phyloP scores from a whole-genome alignment of 2,797 vertebrate species.

The Pampus argenteus region DNA sequence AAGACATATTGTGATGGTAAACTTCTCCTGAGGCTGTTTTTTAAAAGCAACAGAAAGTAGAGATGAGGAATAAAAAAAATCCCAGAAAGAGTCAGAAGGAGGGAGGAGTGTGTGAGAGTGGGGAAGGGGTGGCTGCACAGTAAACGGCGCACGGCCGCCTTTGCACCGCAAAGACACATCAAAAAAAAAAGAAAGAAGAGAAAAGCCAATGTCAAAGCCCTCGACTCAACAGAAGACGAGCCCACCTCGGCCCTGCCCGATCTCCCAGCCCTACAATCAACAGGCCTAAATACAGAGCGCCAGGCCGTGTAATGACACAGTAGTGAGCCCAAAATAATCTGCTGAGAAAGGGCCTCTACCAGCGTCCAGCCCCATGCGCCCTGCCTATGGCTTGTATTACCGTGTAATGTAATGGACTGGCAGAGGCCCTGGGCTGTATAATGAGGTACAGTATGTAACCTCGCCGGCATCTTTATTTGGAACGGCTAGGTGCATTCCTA shows the following conservation, averaged over 20 bases:
- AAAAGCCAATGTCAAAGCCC: conserved; percentile 48
- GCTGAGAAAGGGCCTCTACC: conserved; percentile 76
- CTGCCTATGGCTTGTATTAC: conserved; percentile 78
- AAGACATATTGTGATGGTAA: conserved; percentile 56
- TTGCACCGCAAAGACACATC: conserved; percentile 66
- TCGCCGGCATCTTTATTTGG: conserved; percentile 71
- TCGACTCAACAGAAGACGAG: conserved; percentile 54
- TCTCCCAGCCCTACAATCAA: conserved; percentile 77
- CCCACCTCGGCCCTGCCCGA: conserved; percentile 74
- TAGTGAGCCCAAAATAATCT: conserved; percentile 83
- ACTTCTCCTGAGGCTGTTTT: conserved; percentile 57
- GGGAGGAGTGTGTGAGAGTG: conserved; percentile 20
- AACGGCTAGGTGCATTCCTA: conserved; percentile 65
- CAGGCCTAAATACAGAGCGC: conserved; percentile 83
- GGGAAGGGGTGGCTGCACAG: background rate
- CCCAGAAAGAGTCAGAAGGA: conserved; percentile 30
- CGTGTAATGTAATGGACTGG: conserved; percentile 62
- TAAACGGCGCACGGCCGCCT: conserved; percentile 39
- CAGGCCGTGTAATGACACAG: conserved; percentile 83
- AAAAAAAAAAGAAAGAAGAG: too few relatives aligned
- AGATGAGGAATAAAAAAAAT: conserved; percentile 17
- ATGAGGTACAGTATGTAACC: conserved; percentile 67
- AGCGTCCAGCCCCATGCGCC: conserved; percentile 69
- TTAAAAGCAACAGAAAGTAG: conserved; percentile 24
- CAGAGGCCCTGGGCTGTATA: conserved; percentile 55